A percentile compares a stretch with the other conserved stretches of the same genome.
phyloP scores from a whole-genome alignment of 2,113 vertebrate genomes.

The Orientallactaga bullata region DNA sequence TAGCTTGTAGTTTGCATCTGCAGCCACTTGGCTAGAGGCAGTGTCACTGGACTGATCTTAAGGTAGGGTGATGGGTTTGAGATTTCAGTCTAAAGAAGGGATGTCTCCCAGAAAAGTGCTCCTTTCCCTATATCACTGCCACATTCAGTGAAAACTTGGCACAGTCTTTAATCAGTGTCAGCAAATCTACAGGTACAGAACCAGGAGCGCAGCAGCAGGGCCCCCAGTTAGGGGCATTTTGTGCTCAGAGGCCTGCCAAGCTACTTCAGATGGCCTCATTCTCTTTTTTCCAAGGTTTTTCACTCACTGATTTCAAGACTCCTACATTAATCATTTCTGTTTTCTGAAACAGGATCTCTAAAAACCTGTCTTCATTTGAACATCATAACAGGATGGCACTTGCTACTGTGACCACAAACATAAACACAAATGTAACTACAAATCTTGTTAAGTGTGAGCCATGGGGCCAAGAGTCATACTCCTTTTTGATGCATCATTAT shows the following conservation, averaged over 20 bases:
- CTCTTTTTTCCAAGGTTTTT: background rate
- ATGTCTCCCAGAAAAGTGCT: background rate
- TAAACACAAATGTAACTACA: background rate
- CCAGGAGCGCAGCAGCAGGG: background rate
- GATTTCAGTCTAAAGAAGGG: no score
- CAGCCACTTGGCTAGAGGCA: no score
- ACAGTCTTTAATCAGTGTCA: background rate
- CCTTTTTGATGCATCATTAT: background rate
- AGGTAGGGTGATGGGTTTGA: no score
- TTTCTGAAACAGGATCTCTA: background rate
- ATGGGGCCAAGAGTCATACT: background rate
- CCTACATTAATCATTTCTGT: background rate
- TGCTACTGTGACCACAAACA: background rate
- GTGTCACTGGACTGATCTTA: no score
- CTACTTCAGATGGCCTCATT: background rate
- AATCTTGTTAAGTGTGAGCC: background rate
- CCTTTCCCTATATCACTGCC: background rate
- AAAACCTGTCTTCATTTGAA: background rate
- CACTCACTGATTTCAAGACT: background rate
- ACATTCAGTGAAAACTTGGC: accelerated
- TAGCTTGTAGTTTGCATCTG: no score
- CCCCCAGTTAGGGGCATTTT: background rate
- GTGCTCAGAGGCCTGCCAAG: background rate
- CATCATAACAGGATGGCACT: background rate
- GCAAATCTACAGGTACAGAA: accelerated